Percentiles rank a stretch among this genome's conserved stretches.
These are phyloP conservation scores for Molossus alvarezi DNA, from an alignment of 2,797 vertebrate species.

Conservation along the genomic window DNA sequence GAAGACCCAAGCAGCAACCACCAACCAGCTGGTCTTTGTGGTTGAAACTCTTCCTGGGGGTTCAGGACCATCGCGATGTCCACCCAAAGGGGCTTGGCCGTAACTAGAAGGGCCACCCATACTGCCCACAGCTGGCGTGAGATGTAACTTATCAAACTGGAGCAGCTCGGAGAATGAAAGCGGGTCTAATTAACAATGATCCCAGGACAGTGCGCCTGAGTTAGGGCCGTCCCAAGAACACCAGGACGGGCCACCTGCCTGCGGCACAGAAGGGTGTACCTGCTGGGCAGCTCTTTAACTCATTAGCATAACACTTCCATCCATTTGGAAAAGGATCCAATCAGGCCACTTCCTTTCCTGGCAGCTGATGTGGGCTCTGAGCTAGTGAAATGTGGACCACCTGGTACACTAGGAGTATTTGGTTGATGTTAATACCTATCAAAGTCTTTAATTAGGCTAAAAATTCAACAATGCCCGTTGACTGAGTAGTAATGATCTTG, in stretches of 20 bases:
- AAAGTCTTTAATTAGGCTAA: background rate
- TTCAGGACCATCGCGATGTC: background rate
- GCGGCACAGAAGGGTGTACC: accelerated
- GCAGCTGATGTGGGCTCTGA: background rate
- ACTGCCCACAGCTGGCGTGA: accelerated
- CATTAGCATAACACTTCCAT: background rate
- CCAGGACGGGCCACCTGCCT: no score
- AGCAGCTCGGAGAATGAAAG: background rate
- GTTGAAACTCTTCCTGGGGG: background rate
- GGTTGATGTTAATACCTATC: background rate
- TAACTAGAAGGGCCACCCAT: background rate
- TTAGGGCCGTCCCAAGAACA: background rate
- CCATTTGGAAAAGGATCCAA: background rate
- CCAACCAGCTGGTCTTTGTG: background rate
- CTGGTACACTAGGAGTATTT: background rate
- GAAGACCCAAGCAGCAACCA: background rate
- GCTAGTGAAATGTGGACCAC: background rate
- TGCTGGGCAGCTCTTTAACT: background rate
- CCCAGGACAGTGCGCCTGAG: background rate
- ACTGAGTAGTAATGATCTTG: background rate
- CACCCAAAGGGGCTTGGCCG: accelerated
- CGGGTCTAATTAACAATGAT: background rate
- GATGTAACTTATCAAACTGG: background rate
- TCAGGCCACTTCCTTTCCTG: background rate
- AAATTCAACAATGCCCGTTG: background rate